Base-by-base conservation (phyloP, 2,888 invertebrate genomes). In the Phania funesta region DNA sequence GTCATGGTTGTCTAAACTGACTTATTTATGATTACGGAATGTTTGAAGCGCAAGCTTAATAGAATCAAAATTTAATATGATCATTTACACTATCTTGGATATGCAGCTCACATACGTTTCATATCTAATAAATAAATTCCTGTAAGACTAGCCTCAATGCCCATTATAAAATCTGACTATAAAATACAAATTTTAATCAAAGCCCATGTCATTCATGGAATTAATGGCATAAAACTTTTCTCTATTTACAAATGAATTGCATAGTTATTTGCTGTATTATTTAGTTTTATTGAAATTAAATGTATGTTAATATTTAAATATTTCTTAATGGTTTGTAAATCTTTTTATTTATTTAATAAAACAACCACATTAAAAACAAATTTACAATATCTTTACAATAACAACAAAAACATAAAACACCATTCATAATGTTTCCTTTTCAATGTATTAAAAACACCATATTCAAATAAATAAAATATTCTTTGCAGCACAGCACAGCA, bases 331-430 rank as follows among this genome's bases (percentile, higher is more conserved):
- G 24, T 35, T 46, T 18, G 16, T 46, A 74, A 74, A 38, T 35
- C 7, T 32, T 75, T 20, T 44, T 48, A 70, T 77, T 77, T 70
- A 54, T 62, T 62, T 46, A 20, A 24, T 68, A 54, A 64, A 54
- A 64, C 38, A 64, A 56, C n/a, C 20, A 64, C 77, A 70, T 77
- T 64, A 70, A 54, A 70, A 70, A 54, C 2, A 48, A 44, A 62
- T 62, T 77, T 70, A 38, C 50, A 58, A 52, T 76, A 75, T 41
- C 29, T 58, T 58, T 67, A 20, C 6, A 56, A 5, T 38, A 38
- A 18, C 7, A 58, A 50, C 13, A 76, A 67, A 54, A 44, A 54
- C 24, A 13, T 20, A 48, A 54, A 75, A 22, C 16, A 46, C 11
- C 35, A 46, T 54, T 35, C 44, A 60, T 62, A 60, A 54, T 54